Evolutionary conservation across 2,888 invertebrate genomes (phyloP).

Genomic region (Scrobipalpa costella): DNA sequence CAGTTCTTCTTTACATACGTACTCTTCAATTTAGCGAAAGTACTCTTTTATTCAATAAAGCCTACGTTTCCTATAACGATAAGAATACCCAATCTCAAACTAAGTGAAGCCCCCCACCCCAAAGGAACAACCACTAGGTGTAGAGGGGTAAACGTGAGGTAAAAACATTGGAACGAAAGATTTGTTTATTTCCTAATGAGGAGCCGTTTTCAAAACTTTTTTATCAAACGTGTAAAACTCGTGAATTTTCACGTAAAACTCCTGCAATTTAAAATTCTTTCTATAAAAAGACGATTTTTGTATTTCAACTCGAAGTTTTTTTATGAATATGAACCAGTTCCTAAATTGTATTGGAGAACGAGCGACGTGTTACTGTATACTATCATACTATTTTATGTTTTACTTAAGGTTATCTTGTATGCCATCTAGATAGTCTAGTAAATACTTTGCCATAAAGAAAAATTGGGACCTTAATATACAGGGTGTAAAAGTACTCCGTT

Average conservation of each 20-base stretch:
- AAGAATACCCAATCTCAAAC: too few species aligned
- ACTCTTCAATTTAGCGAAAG: neutral
- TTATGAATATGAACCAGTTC: neutral
- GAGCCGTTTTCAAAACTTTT: neutral
- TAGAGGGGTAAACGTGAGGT: too few species aligned
- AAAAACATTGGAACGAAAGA: too few species aligned
- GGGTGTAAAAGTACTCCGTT: too few species aligned
- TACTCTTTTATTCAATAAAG: neutral
- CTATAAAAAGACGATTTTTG: neutral
- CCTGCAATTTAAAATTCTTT: neutral
- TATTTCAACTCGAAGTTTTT: neutral
- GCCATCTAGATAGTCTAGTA: neutral
- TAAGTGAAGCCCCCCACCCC: too few species aligned
- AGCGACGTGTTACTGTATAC: conserved; percentile 1
- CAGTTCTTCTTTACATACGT: neutral
- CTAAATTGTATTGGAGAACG: neutral
- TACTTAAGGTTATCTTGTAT: neutral
- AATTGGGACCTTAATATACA: neutral
- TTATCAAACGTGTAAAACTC: neutral
- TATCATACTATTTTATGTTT: neutral
- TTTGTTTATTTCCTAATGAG: neutral
- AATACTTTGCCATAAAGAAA: conserved; percentile 13
- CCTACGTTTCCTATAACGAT: neutral
- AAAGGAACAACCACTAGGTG: too few species aligned
- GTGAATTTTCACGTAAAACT: neutral